Percentiles rank a stretch among this genome's conserved stretches.
Evolutionary conservation across 2,888 invertebrate genomes (phyloP).

Genomic region (Ophion slaviceki): DNA sequence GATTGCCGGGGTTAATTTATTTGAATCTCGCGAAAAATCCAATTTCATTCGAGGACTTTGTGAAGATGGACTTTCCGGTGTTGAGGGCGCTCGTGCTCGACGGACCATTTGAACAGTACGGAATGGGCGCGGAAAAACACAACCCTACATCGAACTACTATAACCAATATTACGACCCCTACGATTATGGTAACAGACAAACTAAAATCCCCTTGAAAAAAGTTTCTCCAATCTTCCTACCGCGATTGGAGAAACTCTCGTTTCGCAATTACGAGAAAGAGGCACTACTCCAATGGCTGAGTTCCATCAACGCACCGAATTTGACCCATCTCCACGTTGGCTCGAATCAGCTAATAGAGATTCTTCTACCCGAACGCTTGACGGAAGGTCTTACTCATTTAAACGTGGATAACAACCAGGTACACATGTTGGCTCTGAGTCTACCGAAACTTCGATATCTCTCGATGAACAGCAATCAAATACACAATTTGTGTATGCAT

Average conservation of each 20-base stretch:
- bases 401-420: constrained; percentile 3
- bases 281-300: not conserved
- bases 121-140: too few relatives aligned
- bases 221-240: not conserved
- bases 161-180: too few relatives aligned
- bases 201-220: too few relatives aligned
- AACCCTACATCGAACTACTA: too few relatives aligned
- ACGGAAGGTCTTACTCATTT: constrained; percentile 22
- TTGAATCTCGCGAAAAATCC: constrained; percentile 28
- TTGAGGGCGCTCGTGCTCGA: constrained; percentile 39
- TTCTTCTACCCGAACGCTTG: not conserved
- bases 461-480: not conserved
- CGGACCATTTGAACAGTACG: not conserved
- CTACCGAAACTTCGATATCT: constrained; percentile 30
- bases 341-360: not conserved
- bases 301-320: not conserved
- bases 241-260: constrained; percentile 34
- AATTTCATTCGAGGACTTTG: not conserved
- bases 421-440: not conserved
- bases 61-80: not conserved
- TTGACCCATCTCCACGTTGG: constrained; percentile 36
- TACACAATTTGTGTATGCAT: not conserved
- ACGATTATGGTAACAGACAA: too few relatives aligned
- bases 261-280: not conserved
- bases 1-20: constrained; percentile 12